Evolutionary conservation across 2,797 vertebrate species (phyloP).

Genomic region (Triplophysa bombifrons): DNA sequence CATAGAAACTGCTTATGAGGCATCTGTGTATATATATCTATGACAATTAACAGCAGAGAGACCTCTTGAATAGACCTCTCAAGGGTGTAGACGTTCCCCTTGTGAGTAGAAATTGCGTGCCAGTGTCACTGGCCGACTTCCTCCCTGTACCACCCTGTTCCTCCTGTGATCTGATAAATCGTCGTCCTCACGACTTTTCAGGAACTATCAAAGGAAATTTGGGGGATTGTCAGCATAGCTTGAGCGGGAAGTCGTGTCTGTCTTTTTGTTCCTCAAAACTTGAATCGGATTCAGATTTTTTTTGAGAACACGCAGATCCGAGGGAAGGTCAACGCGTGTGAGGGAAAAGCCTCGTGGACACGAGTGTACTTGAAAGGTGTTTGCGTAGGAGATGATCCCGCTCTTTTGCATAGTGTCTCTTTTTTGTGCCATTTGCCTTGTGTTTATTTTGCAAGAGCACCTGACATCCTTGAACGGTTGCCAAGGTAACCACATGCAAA

Average conservation of each 20-base stretch:
- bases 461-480: constrained; percentile 34
- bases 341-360: neutral
- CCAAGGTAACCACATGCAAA: constrained; percentile 37
- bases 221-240: neutral
- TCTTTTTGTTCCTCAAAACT: neutral
- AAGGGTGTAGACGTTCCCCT: neutral
- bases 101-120: neutral
- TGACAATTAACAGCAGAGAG: neutral
- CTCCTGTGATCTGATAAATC: neutral
- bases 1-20: too few species aligned
- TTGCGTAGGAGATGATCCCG: neutral
- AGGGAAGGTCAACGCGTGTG: neutral
- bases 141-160: constrained; percentile 11
- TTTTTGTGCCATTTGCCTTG: neutral
- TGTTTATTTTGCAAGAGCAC: constrained; percentile 15
- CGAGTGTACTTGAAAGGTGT: neutral
- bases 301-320: neutral
- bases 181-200: neutral
- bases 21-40: too few species aligned
- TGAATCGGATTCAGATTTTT: neutral
- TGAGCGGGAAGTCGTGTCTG: neutral
- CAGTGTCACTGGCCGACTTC: constrained; percentile 1
- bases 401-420: neutral
- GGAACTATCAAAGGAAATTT: constrained; percentile 3
- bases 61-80: neutral